Evolutionary conservation across 2,888 invertebrate genomes (phyloP), one percentile per base, ranked within the genome.

Genomic region (Neelides folsomi): DNA sequence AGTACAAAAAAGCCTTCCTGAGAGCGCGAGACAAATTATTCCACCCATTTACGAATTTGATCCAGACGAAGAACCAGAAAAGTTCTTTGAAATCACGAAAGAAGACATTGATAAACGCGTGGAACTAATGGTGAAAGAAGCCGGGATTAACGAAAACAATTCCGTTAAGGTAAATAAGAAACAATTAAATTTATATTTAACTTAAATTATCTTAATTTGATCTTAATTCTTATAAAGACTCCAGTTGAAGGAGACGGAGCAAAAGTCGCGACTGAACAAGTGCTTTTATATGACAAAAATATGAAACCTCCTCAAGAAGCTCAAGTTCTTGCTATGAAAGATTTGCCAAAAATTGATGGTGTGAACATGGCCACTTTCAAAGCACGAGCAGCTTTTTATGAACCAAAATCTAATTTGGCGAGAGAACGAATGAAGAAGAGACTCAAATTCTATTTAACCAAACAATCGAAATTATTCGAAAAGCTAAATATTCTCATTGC

Each of bases 391-490:
- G 53, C 52, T 10, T 47, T 61, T 20, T 62, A 59, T 40, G 49
- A 57, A 20, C 56, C 58, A 6, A 58, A 57, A 37, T 56, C 48
- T 4, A 49, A 52, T 15, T 12, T 51, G 20, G 61, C 49, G 4
- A 52, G 51, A 34, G 46, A 52, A 2, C 10, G 53, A 44, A 56
- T 53, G 16, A 59, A 59, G 45, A 10, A 45, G 8, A 20, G 37
- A 5, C 49, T 61, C 35, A 54, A 56, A 46, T 56, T 54, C 16
- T 52, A 57, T 16, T 50, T 67, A 7, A 69, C 70, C 52, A 66
- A 69, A 62, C 87, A 87, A 72, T 76, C 80, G 39, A 71, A 75
- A 58, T 73, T 85, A 19, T 67, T 84, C 8, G 68, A 67, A 1
- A 73, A 77, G 47, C 77, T 87, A 34, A 68, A 78, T 1, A 69